Evolutionary conservation across 2,888 invertebrate species (phyloP), one percentile per base, ranked within the genome.

Genomic region (Exocentrus adspersus): DNA sequence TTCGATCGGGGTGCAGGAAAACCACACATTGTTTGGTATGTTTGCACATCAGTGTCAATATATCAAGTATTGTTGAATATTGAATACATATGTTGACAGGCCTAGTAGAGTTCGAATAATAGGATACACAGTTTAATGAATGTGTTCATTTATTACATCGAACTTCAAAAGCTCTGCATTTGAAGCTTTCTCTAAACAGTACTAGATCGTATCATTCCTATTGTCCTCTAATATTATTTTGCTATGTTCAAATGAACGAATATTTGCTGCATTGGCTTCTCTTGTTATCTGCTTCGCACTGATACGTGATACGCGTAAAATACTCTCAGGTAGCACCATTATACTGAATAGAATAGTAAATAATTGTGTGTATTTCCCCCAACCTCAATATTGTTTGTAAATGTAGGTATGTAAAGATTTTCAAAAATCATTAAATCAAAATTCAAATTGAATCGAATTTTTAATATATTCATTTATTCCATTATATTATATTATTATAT

Each of bases 61-160:
- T 58, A 62, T 62, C 62, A 58, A 52, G 64, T 62, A 67, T 64
- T 67, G 67, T 67, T 60, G 58, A 56, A 58, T 48, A 57, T 67
- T 56, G 61, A 59, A 63, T 60, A 63, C 53, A 61, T 45, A 62
- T 48, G 61, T 63, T 67, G 67, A 61, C 62, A 46, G 63, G 43
- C 57, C 51, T 52, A 60, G 62, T 56, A 62, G 64, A 64, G 52
- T 67, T 62, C 62, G 62, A 62, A 67, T 64, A 64, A 64, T 64
- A 50, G 62, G 32, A 62, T 41, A 28, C 50, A 53, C 41, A 63
- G 59, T 69, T 58, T 64, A 69, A 69, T 67, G 69, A 67, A 67
- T 67, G 65, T 65, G 67, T 66, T 66, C 70, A 70, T 70, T 70
- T 68, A 68, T 68, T 65, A 68, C 64, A 61, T 57, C 57, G 52